Evolutionary conservation across 2,113 vertebrate genomes (phyloP).

Genomic region (Desmodus rotundus): DNA sequence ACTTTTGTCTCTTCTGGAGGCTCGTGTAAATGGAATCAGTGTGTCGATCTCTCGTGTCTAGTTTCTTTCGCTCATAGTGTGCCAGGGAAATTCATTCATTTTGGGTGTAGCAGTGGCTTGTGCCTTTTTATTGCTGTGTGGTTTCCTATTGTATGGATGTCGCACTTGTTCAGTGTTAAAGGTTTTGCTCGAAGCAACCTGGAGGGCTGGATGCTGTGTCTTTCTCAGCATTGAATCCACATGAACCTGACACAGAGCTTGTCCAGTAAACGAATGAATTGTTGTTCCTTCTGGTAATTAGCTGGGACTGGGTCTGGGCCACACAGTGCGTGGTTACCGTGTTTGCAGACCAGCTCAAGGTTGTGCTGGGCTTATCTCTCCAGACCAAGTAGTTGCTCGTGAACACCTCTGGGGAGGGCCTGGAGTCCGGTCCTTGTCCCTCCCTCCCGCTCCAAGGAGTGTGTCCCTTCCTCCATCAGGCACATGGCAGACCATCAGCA

Average conservation of each 20-base stretch:
- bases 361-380: background rate
- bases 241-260: background rate
- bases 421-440: background rate
- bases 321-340: accelerated
- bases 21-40: accelerated
- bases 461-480: accelerated
- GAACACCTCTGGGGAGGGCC: background rate
- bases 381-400: background rate
- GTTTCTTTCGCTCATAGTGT: accelerated
- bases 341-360: background rate
- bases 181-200: background rate
- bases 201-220: accelerated
- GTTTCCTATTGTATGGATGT: accelerated
- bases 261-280: background rate
- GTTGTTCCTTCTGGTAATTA: background rate
- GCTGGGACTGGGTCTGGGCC: background rate
- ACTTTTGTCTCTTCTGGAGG: background rate
- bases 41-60: accelerated
- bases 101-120: accelerated
- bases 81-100: background rate
- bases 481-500: background rate
- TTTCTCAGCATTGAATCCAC: background rate
- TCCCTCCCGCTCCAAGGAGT: background rate
- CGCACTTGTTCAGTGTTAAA: accelerated
- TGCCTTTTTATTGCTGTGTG: background rate